phyloP scores from a whole-genome alignment of 2,113 vertebrate species.

The Eonycteris spelaea region DNA sequence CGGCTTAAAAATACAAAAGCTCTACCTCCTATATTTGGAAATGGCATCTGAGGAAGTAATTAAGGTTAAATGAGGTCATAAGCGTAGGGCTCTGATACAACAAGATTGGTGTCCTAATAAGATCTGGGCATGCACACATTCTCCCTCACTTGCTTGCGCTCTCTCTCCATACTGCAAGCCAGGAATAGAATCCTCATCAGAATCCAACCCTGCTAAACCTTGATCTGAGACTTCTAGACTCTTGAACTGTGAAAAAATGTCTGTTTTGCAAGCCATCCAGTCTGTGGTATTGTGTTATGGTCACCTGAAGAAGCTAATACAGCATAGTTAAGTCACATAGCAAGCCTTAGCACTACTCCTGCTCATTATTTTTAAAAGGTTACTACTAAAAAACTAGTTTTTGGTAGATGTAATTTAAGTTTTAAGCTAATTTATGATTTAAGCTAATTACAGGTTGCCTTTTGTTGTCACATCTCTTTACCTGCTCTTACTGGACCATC shows the following conservation, averaged over 20 bases:
- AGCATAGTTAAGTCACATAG: background rate
- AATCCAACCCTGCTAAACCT: background rate
- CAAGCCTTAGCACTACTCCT: background rate
- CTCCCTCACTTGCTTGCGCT: background rate
- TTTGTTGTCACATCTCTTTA: background rate
- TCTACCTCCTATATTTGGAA: background rate
- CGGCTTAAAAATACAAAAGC: too few relatives aligned
- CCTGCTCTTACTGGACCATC: background rate
- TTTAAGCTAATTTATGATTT: background rate
- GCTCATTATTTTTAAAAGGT: background rate
- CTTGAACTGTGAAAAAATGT: background rate
- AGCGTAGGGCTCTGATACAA: background rate
- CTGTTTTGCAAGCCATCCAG: background rate
- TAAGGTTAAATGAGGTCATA: background rate
- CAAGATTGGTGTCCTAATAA: background rate
- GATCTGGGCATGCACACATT: background rate
- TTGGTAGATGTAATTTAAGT: background rate
- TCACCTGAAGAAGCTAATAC: background rate
- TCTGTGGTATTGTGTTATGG: background rate
- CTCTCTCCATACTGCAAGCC: background rate
- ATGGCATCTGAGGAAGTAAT: background rate
- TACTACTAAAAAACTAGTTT: background rate
- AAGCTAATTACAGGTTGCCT: background rate
- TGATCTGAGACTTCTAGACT: background rate
- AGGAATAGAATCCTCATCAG: background rate